These are phyloP conservation scores for Megaustenia siamemsis DNA, from an alignment of 2,888 invertebrate genomes.

Conservation along the genomic window DNA sequence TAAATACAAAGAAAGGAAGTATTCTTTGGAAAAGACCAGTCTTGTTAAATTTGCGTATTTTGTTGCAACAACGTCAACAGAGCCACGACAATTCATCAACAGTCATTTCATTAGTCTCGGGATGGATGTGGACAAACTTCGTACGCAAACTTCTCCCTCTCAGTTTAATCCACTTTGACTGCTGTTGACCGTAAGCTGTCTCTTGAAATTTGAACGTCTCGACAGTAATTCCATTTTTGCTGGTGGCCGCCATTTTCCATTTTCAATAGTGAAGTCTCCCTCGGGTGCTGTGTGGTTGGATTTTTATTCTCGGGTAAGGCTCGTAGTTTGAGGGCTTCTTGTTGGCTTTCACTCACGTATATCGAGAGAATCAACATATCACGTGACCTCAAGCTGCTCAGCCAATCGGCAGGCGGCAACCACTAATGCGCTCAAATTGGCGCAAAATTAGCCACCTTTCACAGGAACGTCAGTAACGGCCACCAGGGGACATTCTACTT, in stretches of 20 bases:
- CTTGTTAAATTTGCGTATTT: neutral
- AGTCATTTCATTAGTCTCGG: constrained; percentile 22
- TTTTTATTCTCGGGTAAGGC: neutral
- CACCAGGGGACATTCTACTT: constrained; percentile 24
- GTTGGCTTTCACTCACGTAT: constrained; percentile 14
- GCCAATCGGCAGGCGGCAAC: constrained; percentile 42
- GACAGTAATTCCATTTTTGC: constrained; percentile 27
- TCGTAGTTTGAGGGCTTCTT: neutral
- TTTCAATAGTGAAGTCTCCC: constrained; percentile 36
- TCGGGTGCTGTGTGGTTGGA: neutral
- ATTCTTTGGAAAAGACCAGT: too few relatives aligned
- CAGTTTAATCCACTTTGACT: constrained; percentile 16
- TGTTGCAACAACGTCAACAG: neutral
- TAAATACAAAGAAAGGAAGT: too few relatives aligned
- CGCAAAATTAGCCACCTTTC: constrained; percentile 54
- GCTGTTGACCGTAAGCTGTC: neutral
- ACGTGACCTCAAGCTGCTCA: constrained; percentile 48
- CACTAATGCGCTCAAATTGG: constrained; percentile 54
- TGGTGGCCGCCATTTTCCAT: constrained; percentile 24
- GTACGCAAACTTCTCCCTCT: too few relatives aligned
- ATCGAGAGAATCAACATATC: constrained; percentile 42
- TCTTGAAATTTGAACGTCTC: constrained; percentile 5
- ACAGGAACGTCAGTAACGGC: constrained; percentile 24
- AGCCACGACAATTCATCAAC: neutral
- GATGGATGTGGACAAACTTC: neutral